Percentiles rank a stretch among this genome's conserved stretches.
phyloP scores from a whole-genome alignment of 1,140 invertebrate genomes.

The Globodera rostochiensis region DNA sequence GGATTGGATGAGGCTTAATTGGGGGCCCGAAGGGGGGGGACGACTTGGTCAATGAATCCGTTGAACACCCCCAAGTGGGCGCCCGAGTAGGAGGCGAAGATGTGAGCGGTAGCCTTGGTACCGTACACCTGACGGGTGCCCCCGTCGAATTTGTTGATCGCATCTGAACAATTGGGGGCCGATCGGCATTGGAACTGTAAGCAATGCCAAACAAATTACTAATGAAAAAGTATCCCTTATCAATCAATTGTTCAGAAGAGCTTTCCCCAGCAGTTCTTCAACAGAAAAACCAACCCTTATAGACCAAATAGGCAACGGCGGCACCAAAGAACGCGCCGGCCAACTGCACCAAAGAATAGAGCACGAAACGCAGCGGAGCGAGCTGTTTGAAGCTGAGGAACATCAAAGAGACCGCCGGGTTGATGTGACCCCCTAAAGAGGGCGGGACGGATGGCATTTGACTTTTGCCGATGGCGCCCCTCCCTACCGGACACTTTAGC shows the following conservation, averaged over 20 bases:
- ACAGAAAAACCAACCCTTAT: conserved; percentile 66
- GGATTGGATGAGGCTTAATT: conserved; percentile 66
- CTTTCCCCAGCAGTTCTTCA: not conserved
- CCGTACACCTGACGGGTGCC: conserved; percentile 64
- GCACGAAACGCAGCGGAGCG: conserved; percentile 67
- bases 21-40: conserved; percentile 69
- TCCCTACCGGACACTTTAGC: conserved; percentile 49
- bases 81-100: conserved; percentile 71
- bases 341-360: conserved; percentile 70
- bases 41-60: conserved; percentile 69
- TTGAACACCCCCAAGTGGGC: conserved; percentile 66
- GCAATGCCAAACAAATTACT: not conserved
- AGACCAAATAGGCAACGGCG: conserved; percentile 57
- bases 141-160: conserved; percentile 67
- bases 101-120: conserved; percentile 68
- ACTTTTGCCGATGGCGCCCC: no score
- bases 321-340: conserved; percentile 70
- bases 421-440: conserved; percentile 70
- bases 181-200: not conserved
- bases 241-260: not conserved
- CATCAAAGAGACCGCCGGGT: conserved; percentile 70
- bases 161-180: conserved; percentile 60
- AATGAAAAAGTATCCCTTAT: not conserved
- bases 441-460: not conserved
- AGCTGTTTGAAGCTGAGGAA: conserved; percentile 67